Conservation (phyloP, 2,113 vertebrate genomes). For the Leiothrix lutea region DNA sequence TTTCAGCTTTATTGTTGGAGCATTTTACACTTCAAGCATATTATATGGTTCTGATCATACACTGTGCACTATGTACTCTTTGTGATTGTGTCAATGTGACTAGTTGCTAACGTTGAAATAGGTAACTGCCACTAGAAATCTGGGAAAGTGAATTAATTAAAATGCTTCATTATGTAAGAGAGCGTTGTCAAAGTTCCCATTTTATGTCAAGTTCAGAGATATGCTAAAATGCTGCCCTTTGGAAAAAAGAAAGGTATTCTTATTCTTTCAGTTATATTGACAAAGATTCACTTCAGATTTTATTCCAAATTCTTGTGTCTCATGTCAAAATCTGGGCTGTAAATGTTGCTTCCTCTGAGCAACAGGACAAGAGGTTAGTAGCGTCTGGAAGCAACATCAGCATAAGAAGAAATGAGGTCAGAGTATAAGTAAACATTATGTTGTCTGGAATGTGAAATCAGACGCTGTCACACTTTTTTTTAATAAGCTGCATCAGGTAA, state of each 20-base stretch:
- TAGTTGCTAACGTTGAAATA: slow-evolving; percentile 35
- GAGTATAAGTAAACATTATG: background rate
- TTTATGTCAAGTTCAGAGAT: slow-evolving; percentile 9
- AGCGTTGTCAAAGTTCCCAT: background rate
- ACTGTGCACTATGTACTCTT: background rate
- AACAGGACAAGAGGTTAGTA: background rate
- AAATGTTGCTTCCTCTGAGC: background rate
- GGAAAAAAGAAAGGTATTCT: background rate
- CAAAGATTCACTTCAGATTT: background rate
- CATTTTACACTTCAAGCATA: slow-evolving; percentile 31
- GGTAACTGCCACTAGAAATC: slow-evolving; percentile 33
- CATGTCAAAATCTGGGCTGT: background rate
- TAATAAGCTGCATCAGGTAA: background rate
- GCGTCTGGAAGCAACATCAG: background rate
- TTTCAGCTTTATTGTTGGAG: slow-evolving; percentile 15
- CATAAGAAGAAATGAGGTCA: background rate
- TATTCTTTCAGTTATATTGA: background rate
- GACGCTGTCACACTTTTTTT: background rate
- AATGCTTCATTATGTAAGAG: background rate
- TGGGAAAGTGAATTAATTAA: slow-evolving; percentile 42
- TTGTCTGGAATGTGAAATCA: background rate
- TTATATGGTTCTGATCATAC: background rate
- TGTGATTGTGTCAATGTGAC: slow-evolving; percentile 36
- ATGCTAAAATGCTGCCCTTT: background rate
- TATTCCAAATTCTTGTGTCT: background rate